phyloP scores from a whole-genome alignment of 2,888 invertebrate genomes.

The Lasioglossum zephyrum region DNA sequence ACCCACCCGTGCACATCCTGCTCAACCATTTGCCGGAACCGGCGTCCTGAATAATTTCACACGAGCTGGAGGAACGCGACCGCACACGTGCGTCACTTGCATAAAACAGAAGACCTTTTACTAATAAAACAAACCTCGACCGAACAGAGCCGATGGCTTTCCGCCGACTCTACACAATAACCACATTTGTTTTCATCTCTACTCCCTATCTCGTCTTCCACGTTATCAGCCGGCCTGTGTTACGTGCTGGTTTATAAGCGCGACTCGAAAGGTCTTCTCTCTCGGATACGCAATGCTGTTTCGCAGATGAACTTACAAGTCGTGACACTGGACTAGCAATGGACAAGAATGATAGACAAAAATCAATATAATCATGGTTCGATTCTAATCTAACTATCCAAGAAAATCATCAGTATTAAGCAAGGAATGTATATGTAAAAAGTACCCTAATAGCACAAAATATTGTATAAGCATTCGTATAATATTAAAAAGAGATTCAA shows the following conservation, averaged over 20 bases:
- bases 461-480: too few relatives aligned
- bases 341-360: too few relatives aligned
- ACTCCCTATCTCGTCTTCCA: background rate
- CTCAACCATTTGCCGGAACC: constrained; percentile 74
- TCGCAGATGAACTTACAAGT: background rate
- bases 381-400: too few relatives aligned
- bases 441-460: too few relatives aligned
- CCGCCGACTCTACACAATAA: background rate
- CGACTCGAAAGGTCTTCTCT: background rate
- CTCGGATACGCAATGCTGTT: background rate
- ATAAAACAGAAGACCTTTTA: constrained; percentile 43
- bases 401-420: too few relatives aligned
- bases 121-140: constrained; percentile 18
- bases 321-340: background rate
- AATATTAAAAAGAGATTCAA: too few relatives aligned
- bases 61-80: constrained; percentile 54
- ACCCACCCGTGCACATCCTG: constrained; percentile 77
- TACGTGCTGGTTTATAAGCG: background rate
- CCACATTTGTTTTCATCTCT: constrained; percentile 26
- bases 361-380: too few relatives aligned
- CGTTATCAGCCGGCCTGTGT: background rate
- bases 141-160: background rate
- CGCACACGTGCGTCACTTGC: constrained; percentile 56
- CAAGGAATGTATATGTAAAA: too few relatives aligned
- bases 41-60: constrained; percentile 72